Evolutionary conservation across 2,888 invertebrate species (phyloP), one percentile per base, ranked within the genome.

Genomic region (Hydropsyche betteni): DNA sequence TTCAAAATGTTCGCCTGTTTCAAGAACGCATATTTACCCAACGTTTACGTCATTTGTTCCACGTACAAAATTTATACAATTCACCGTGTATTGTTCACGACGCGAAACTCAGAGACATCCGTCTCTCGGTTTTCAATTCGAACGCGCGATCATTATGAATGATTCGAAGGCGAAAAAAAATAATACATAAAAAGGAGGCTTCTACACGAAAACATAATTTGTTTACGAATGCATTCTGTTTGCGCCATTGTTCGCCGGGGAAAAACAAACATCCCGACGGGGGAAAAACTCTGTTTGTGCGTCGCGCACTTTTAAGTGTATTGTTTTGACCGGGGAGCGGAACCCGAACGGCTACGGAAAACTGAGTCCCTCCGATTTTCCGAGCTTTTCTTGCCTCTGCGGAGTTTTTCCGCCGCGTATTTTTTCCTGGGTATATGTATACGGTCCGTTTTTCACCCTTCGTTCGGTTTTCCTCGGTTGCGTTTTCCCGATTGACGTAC

Each of bases 31-130:
- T 74, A 74, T 74, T 74, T 76, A 50, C 76, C 72, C 61, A 76
- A 73, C 52, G 72, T 68, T 38, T 68, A 69, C 55, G 73, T 73
- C 73, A 76, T 76, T 73, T 76, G 73, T 76, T 76, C 73, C 36
- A 58, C 64, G 64, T 73, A 58, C 69, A 68, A 68, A 44, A 69
- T 69, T 69, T 69, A 69, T 69, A 50, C 50, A 73, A 75, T 68
- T 76, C 74, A 75, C 71, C 71, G 75, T 70, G 75, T 44, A 10
- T 44, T 44, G 10, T 44, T 44, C 44, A 44, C 44, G 10, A 4
- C 52, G 68, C 51, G 53, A 69, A 58, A 44, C 10, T 44, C 10
- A 44, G 6, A 44, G 44, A 44, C 10, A 44, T 44, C 10, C 44
- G 10, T 44, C 44, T 44, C 44, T 44, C 6, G 6, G 44, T 8